These are phyloP conservation scores for Chunga burmeisteri DNA, from an alignment of 2,113 vertebrate genomes.

Conservation along the genomic window DNA sequence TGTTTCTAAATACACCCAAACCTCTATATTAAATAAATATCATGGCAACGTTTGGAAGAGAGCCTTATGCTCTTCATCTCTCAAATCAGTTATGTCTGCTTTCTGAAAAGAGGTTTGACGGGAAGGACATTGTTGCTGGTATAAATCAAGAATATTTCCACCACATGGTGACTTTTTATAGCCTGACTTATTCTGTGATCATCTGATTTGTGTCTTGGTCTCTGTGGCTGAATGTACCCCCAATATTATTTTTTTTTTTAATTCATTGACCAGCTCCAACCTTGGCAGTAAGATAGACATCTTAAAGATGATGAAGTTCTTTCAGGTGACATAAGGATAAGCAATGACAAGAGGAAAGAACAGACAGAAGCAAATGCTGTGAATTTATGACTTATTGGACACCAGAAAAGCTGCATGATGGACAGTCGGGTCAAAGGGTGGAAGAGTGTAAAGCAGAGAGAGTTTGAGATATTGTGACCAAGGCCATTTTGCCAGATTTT, in stretches of 20 bases:
- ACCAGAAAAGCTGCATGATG: neutral
- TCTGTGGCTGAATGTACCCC: neutral
- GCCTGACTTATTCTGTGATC: neutral
- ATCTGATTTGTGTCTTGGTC: slow-evolving; percentile 20
- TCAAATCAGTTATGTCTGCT: neutral
- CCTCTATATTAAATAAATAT: neutral
- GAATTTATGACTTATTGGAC: neutral
- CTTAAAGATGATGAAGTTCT: neutral
- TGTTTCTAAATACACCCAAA: neutral
- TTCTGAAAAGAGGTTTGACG: neutral
- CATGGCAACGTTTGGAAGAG: neutral
- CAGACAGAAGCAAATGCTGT: neutral
- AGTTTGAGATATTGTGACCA: neutral
- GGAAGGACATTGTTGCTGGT: neutral
- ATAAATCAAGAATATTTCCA: slow-evolving; percentile 2
- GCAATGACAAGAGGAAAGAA: neutral
- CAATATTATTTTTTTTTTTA: neutral
- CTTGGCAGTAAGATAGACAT: neutral
- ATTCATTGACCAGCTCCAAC: neutral
- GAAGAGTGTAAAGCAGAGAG: neutral
- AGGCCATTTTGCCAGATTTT: neutral
- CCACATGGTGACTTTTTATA: neutral
- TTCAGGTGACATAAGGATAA: neutral
- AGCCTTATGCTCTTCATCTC: neutral
- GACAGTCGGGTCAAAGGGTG: neutral